Percentiles rank a stretch among this genome's conserved stretches.
phyloP scores from a whole-genome alignment of 1,140 invertebrate genomes.

The Saccostrea cuccullata region DNA sequence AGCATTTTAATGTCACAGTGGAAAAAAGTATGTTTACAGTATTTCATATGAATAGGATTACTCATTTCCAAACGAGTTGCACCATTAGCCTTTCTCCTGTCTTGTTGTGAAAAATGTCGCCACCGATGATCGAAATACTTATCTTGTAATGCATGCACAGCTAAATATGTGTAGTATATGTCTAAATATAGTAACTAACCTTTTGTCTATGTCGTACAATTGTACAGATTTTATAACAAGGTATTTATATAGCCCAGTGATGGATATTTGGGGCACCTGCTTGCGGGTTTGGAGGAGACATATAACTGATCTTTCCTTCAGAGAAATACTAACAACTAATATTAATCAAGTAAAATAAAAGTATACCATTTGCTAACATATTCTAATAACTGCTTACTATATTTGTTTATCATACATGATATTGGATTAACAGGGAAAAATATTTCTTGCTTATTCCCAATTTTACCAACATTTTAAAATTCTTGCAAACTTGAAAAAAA shows the following conservation, averaged over 20 bases:
- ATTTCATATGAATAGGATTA: neutral
- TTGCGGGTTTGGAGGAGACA: neutral
- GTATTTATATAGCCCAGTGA: neutral
- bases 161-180: neutral
- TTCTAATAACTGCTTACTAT: neutral
- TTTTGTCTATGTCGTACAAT: neutral
- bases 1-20: too few relatives aligned
- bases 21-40: neutral
- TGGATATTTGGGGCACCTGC: neutral
- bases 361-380: neutral
- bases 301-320: slow-evolving; percentile 19
- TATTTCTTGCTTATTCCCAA: too few relatives aligned
- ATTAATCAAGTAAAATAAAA: neutral
- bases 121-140: neutral
- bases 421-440: too few relatives aligned
- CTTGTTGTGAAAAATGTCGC: neutral
- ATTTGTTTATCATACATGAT: too few relatives aligned
- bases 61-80: neutral
- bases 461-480: too few relatives aligned
- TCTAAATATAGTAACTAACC: slow-evolving; percentile 1
- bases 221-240: neutral
- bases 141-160: neutral
- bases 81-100: neutral
- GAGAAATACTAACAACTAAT: neutral
- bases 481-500: neutral